These are phyloP conservation scores for Tenebrosternarchus preto DNA, from an alignment of 2,113 vertebrate genomes.

Conservation along the genomic window DNA sequence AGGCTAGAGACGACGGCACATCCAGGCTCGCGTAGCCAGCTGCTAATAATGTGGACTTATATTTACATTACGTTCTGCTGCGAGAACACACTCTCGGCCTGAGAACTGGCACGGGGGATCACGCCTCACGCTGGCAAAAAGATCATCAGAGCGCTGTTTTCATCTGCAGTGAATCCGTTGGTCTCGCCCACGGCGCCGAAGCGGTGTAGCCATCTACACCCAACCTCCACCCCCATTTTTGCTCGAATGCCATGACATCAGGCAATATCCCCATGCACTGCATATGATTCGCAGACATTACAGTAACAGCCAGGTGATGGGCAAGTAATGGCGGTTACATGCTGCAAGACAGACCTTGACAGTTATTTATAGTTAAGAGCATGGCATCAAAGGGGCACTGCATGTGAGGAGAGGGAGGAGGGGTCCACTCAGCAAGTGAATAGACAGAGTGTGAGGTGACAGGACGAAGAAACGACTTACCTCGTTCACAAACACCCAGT, in stretches of 20 bases:
- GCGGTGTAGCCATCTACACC: no score
- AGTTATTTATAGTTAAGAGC: background rate
- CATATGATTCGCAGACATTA: background rate
- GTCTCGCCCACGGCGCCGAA: no score
- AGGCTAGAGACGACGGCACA: no score
- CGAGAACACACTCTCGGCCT: background rate
- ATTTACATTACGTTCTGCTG: background rate
- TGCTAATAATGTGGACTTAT: no score
- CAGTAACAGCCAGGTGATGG: background rate
- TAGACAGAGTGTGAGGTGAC: slow-evolving; percentile 1
- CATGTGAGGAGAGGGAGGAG: no score
- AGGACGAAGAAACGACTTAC: slow-evolving; percentile 71
- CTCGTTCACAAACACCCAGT: slow-evolving; percentile 99
- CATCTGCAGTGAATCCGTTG: no score
- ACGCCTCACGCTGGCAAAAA: background rate
- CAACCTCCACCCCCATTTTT: no score
- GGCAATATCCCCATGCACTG: no score
- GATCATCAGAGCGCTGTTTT: background rate
- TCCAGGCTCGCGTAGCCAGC: background rate
- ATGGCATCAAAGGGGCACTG: background rate
- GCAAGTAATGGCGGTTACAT: background rate
- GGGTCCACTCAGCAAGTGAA: no score
- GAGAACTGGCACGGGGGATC: background rate
- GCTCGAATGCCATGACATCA: no score
- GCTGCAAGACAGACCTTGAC: background rate